Evolutionary conservation across 2,113 vertebrate genomes (phyloP), one percentile per base, ranked within the genome.

Genomic region (Notothenia coriiceps): DNA sequence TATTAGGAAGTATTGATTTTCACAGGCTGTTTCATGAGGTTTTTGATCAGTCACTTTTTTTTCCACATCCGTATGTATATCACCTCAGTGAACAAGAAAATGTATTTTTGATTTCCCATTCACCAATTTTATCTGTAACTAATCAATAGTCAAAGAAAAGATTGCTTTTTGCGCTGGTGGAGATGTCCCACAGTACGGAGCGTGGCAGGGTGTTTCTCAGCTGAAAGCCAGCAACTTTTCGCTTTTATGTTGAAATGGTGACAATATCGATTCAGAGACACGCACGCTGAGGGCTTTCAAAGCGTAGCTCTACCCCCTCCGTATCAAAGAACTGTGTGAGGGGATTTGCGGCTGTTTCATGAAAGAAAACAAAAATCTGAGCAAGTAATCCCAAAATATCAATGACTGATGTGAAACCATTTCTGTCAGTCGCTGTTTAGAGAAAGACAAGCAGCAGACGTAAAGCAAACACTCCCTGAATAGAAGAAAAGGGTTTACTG

Each of bases 211-310:
- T 84, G 62, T 78, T 76, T 29, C 79, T 83, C 74, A 71, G 74
- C 56, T 44, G 46, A 83, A 87, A 83, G 72, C 79, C 29, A 44
- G 14, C 20, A 11, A 64, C 65, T 77, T 72, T 83, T 60, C 46
- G 81, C 72, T 88, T 81, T 90, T 60, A 79, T 87, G 70, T 84
- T 82, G 70, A 86, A 86, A 89, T 65, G 63, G 73, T 83, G 47
- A 49, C 68, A n/a, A 33, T 83, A 86, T 85, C 18, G 79, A 91
- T 85, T 86, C 46, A 83, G 18, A 49, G 33, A 69, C 65, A 79
- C 62, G 71, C 80, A 61, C 40, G 5, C 18, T 15, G 65, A 88
- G 63, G 47, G 61, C 57, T 86, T 87, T 91, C 75, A 90, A 86
- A 83, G 77, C 57, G 12, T 63, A 43, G 33, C 11, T 59, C 56